Percentiles rank a stretch among this genome's conserved stretches.
These are phyloP conservation scores for Poeciliopsis occidentalis DNA, from an alignment of 2,113 vertebrate species.

Conservation along the genomic window DNA sequence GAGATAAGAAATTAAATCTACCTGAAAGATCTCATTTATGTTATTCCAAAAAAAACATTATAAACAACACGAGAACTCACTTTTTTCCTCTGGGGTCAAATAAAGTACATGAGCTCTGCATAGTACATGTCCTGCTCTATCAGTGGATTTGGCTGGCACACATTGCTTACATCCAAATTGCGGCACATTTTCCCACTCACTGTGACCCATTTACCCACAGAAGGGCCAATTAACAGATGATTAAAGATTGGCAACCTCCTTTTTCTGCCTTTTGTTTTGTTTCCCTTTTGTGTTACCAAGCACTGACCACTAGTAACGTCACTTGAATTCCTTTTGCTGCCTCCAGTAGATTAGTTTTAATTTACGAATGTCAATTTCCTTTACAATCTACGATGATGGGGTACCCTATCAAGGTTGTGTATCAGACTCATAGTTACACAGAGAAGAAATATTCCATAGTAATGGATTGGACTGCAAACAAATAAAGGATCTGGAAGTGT, in stretches of 20 bases:
- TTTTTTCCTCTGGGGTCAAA: background rate
- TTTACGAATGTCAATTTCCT: background rate
- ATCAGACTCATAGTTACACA: no score
- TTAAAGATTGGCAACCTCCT: background rate
- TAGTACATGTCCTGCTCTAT: background rate
- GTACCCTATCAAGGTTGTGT: no score
- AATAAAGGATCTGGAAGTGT: background rate
- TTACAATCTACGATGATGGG: no score
- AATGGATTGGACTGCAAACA: no score
- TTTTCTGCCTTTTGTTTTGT: background rate
- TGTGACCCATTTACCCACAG: background rate
- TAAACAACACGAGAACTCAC: background rate
- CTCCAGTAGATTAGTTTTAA: background rate
- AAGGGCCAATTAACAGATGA: background rate
- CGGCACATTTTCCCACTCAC: background rate
- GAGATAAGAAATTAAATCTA: background rate
- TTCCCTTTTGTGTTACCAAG: background rate
- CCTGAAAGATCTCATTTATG: no score
- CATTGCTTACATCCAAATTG: background rate
- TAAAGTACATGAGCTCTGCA: background rate
- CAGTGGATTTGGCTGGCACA: background rate
- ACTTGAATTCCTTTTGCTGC: background rate
- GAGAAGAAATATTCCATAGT: no score
- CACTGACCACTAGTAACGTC: background rate
- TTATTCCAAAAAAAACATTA: background rate